Percentiles rank a stretch among this genome's conserved stretches.
phyloP scores from a whole-genome alignment of 2,888 invertebrate genomes.

The Drosophila prolongata region DNA sequence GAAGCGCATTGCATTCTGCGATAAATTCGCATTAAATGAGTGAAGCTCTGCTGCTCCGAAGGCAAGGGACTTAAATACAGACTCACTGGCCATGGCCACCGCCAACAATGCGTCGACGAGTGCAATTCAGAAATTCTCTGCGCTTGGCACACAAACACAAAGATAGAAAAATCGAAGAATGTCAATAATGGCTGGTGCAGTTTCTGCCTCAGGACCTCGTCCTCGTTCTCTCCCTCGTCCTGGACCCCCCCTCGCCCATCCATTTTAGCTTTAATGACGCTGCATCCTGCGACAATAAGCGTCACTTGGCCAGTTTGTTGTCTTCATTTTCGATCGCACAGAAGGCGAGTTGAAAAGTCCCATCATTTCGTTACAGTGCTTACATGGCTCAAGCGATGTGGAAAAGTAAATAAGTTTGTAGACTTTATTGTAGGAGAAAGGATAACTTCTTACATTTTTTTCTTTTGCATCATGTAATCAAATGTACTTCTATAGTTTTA shows the following conservation, averaged over 20 bases:
- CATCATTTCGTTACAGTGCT: conserved; percentile 21
- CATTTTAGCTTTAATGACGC: conserved; percentile 53
- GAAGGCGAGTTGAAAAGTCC: conserved; percentile 15
- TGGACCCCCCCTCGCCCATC: conserved; percentile 2
- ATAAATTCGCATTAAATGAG: conserved; percentile 77
- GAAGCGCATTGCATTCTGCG: conserved; percentile 68
- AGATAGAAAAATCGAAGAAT: conserved; percentile 66
- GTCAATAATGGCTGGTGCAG: conserved; percentile 62
- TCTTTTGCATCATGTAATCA: too few relatives aligned
- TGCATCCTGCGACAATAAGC: conserved; percentile 55
- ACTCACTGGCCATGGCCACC: conserved; percentile 75
- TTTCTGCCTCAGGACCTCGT: conserved; percentile 13
- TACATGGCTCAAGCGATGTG: conserved; percentile 1
- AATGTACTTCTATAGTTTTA: not conserved
- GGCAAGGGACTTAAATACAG: conserved; percentile 5
- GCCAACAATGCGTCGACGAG: conserved; percentile 68
- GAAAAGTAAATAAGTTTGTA: not conserved
- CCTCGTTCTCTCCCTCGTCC: not conserved
- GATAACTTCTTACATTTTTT: too few relatives aligned
- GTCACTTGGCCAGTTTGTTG: conserved; percentile 58
- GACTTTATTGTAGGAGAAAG: not conserved
- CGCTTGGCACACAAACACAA: conserved; percentile 69
- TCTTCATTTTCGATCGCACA: conserved; percentile 62
- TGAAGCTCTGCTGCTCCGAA: conserved; percentile 2
- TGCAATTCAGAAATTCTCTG: conserved; percentile 59